Evolutionary conservation across 2,113 vertebrate genomes (phyloP), one percentile per base, ranked within the genome.

Genomic region (Pollachius pollachius): DNA sequence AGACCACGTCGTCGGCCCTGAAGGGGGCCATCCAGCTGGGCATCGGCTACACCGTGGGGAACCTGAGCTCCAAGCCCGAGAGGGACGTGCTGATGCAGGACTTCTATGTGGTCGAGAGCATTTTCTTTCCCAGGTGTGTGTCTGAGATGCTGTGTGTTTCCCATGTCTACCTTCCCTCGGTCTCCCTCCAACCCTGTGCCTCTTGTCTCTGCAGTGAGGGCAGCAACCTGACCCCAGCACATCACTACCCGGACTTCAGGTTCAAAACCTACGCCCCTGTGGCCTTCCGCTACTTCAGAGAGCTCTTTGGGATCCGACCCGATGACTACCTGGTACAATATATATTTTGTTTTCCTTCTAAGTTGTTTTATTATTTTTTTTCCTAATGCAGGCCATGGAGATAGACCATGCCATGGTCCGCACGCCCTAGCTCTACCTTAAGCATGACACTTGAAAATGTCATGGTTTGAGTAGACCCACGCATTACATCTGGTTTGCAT

Each of bases 31-130:
- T 99, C 87, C 97, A 99, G 90, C 89, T 99, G 27, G 97, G 97
- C 4, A 99, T 99, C 15, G 97, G 97, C 60, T 99, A 98, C 75
- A 99, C 96, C 0, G 97, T 99, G 1, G 97, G 97, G 70, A 98
- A 99, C 83, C 93, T 99, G 84, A 99, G 95, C 91, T 98, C 97
- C 81, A 99, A 99, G 84, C 96, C 97, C 0, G 97, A 99, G 85
- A 92, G 97, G 0, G 97, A 99, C n/a, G 97, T 99, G 66, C 90
- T 99, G 73, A 98, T 99, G 97, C 97, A 99, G 79, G 97, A 99
- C 85, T 99, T 99, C 86, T 99, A 98, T 0, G 94, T 99, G 65
- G 97, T 99, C 70, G 97, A 98, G 82, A 99, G 97, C 89, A 98
- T 98, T 84, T 99, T 99, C 90, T 99, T 99, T 78, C 97, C 97